Conservation (phyloP, 2,113 vertebrate species). For the Cairina moschata region DNA sequence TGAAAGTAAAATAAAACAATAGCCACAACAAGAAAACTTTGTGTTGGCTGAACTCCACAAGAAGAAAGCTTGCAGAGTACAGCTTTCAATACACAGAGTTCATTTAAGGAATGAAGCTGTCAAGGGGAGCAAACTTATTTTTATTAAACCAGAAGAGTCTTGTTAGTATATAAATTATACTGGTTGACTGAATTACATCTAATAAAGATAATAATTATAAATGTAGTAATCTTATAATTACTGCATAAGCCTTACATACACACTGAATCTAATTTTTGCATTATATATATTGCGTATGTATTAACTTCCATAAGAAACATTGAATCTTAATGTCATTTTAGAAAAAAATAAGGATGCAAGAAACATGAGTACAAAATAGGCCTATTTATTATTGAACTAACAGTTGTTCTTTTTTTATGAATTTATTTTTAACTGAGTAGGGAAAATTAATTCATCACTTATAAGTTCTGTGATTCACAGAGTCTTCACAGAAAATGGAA, state of each 20-base stretch:
- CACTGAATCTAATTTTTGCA: neutral
- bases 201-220: conserved; percentile 17
- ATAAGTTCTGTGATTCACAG: neutral
- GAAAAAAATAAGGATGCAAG: neutral
- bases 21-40: neutral
- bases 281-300: neutral
- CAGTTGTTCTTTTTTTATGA: neutral
- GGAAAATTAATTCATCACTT: neutral
- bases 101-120: neutral
- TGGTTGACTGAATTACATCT: neutral
- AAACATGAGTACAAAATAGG: conserved; percentile 1
- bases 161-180: neutral
- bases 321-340: conserved; percentile 8
- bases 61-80: neutral
- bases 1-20: neutral
- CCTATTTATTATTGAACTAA: conserved; percentile 21
- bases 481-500: neutral
- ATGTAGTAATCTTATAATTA: neutral
- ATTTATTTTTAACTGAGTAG: neutral
- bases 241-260: neutral
- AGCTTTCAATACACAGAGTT: neutral
- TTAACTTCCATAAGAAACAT: neutral
- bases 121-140: neutral
- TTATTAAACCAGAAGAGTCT: neutral
- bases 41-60: neutral